Conservation (phyloP, 1,140 invertebrate genomes). For the Pantala flavescens region DNA sequence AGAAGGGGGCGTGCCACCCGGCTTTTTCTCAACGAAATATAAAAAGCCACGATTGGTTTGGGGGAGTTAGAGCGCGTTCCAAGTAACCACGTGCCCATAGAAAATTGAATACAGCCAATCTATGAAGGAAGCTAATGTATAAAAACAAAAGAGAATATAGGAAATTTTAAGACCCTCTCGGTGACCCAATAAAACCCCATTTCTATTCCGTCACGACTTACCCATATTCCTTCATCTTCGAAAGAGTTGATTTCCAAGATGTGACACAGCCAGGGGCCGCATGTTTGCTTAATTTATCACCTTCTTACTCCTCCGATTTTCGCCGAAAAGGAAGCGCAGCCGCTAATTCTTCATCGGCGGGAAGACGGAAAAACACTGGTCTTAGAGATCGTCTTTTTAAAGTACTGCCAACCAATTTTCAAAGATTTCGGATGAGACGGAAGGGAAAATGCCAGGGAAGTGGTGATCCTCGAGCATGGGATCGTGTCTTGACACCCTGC, state of each 20-base stretch:
- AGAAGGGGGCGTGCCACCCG: background rate
- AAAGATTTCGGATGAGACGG: background rate
- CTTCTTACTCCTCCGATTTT: background rate
- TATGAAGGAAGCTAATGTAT: too few relatives aligned
- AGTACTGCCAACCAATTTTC: background rate
- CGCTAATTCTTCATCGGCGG: background rate
- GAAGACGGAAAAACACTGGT: background rate
- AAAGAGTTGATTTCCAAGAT: conserved; percentile 7
- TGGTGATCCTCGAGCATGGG: background rate
- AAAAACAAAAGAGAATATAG: too few relatives aligned
- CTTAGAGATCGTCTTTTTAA: background rate
- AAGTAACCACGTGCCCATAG: too few relatives aligned
- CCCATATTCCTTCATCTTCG: conserved; percentile 3
- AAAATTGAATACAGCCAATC: too few relatives aligned
- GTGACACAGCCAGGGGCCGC: background rate
- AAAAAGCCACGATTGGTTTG: too few relatives aligned
- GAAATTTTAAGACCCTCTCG: too few relatives aligned
- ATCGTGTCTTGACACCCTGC: background rate
- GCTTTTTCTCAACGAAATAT: background rate
- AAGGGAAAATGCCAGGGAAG: background rate
- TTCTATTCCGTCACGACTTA: background rate
- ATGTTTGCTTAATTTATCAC: background rate
- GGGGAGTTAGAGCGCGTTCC: too few relatives aligned
- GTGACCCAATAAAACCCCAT: too few relatives aligned
- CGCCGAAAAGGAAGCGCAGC: background rate